A percentile compares a stretch with the other conserved stretches of the same genome.
Evolutionary conservation across 2,888 invertebrate species (phyloP).

Genomic region (Acanthacorydalis orientalis): DNA sequence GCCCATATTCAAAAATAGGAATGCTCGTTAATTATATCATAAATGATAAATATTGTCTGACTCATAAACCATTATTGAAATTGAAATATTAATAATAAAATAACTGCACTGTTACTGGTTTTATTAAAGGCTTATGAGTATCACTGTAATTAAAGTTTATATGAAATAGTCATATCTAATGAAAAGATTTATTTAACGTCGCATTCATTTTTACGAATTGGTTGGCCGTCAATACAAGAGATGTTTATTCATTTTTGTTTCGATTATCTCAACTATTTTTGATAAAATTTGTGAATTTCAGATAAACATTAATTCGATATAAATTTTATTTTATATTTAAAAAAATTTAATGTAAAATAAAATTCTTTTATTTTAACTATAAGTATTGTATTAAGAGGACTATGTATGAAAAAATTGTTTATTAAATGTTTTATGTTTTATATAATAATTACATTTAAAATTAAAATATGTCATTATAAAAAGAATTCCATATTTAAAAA

Average conservation of each 20-base stretch:
- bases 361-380: background rate
- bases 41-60: no score
- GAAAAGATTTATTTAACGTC: conserved; percentile 15
- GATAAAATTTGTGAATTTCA: no score
- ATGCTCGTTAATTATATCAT: conserved; percentile 17
- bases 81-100: no score
- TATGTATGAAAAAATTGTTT: background rate
- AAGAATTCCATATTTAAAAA: no score
- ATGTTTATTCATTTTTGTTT: conserved; percentile 2
- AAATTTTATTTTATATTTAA: no score
- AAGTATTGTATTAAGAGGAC: background rate
- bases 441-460: background rate
- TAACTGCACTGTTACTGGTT: no score
- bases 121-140: no score
- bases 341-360: conserved; percentile 1
- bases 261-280: background rate
- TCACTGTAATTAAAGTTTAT: no score
- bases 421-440: background rate
- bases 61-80: no score
- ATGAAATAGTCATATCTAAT: no score
- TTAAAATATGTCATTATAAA: background rate
- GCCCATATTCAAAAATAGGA: conserved; percentile 33
- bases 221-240: conserved; percentile 19
- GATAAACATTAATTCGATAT: no score
- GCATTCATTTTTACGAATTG: conserved; percentile 26